phyloP scores from a whole-genome alignment of 1,140 invertebrate genomes.

The Diabrotica undecimpunctata region DNA sequence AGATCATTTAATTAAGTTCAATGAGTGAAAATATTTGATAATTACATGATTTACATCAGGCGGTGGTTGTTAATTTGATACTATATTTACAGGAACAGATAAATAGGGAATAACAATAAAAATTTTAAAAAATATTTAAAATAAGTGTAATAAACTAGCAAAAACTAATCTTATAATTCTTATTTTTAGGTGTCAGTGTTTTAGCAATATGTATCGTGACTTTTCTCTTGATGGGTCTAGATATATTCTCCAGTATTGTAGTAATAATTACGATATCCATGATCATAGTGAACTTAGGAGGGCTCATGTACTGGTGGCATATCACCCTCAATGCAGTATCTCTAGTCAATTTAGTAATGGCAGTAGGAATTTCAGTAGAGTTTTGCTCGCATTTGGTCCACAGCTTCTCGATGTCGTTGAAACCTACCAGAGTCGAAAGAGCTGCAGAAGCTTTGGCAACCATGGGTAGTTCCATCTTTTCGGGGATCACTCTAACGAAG shows the following conservation, averaged over 20 bases:
- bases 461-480: slow-evolving; percentile 96
- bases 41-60: too few species aligned
- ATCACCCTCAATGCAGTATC: slow-evolving; percentile 96
- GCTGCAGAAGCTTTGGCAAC: slow-evolving; percentile 81
- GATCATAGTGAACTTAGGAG: slow-evolving; percentile 88
- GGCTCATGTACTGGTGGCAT: slow-evolving; percentile 95
- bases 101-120: too few species aligned
- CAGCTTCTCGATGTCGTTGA: slow-evolving; percentile 79
- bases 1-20: too few species aligned
- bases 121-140: too few species aligned
- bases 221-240: slow-evolving; percentile 90
- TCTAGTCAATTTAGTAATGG: slow-evolving; percentile 97
- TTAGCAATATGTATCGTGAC: slow-evolving; percentile 91
- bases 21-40: too few species aligned
- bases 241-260: slow-evolving; percentile 83
- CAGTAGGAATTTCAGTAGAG: slow-evolving; percentile 96
- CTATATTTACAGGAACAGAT: too few species aligned
- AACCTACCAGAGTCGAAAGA: slow-evolving; percentile 68
- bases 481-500: slow-evolving; percentile 96
- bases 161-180: not conserved
- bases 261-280: slow-evolving; percentile 89
- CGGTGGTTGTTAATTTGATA: too few species aligned
- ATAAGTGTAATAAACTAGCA: too few species aligned
- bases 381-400: slow-evolving; percentile 97
- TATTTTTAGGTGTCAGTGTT: slow-evolving; percentile 68